Percentiles rank a stretch among this genome's conserved stretches.
phyloP scores from a whole-genome alignment of 1,140 invertebrate genomes.

The Condylostylus longicornis region DNA sequence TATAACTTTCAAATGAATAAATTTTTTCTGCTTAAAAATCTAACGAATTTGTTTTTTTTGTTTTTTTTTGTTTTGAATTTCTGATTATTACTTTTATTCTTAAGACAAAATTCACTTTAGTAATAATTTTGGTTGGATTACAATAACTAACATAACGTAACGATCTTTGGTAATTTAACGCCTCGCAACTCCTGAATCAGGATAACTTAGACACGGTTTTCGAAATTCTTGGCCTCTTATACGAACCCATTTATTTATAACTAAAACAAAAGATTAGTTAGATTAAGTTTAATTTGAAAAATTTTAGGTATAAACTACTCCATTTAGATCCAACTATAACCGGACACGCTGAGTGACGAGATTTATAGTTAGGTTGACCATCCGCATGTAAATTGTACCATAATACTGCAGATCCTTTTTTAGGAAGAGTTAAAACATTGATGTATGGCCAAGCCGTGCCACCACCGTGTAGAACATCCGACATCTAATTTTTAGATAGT shows the following conservation, averaged over 20 bases:
- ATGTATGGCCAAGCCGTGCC: slow-evolving; percentile 85
- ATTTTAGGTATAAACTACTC: slow-evolving; percentile 33
- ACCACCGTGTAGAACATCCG: slow-evolving; percentile 84
- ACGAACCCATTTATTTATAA: background rate
- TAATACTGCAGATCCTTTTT: slow-evolving; percentile 79
- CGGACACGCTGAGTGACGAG: slow-evolving; percentile 90
- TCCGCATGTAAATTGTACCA: slow-evolving; percentile 89
- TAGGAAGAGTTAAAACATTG: slow-evolving; percentile 66
- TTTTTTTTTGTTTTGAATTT: too few species aligned
- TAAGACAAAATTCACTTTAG: too few species aligned
- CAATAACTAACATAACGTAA: too few species aligned
- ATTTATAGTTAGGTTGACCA: slow-evolving; percentile 77
- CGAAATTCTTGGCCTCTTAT: background rate
- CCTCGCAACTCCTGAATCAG: too few species aligned
- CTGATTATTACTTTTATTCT: too few species aligned
- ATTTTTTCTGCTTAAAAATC: too few species aligned
- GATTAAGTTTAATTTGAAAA: background rate
- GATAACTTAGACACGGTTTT: too few species aligned
- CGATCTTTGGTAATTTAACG: too few species aligned
- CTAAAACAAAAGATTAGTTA: background rate
- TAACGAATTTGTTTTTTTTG: too few species aligned
- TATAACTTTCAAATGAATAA: too few species aligned
- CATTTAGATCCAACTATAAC: slow-evolving; percentile 94
- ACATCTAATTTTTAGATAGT: slow-evolving; percentile 58
- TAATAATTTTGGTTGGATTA: too few species aligned